These are phyloP conservation scores for Phaethornis superciliosus DNA, from an alignment of 2,113 vertebrate species.

Conservation along the genomic window DNA sequence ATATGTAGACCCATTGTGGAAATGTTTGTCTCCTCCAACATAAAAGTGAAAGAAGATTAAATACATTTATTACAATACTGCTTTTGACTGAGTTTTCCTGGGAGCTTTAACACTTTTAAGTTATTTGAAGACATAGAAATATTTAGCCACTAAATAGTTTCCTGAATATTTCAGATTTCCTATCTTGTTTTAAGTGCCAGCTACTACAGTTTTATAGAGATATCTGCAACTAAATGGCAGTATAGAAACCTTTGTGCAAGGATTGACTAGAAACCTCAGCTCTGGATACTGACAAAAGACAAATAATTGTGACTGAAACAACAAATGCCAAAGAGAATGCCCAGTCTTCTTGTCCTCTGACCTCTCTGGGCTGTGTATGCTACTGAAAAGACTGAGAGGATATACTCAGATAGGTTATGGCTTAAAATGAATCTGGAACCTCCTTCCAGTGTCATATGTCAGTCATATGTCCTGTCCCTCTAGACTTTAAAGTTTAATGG, in stretches of 20 bases:
- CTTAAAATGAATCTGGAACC: not conserved
- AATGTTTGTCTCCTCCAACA: not conserved
- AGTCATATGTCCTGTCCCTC: not conserved
- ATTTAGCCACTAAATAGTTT: not conserved
- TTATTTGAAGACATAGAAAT: not conserved
- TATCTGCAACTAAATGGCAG: not conserved
- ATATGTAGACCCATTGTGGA: not conserved
- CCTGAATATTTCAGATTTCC: not conserved
- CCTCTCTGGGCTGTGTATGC: not conserved
- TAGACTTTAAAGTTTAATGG: not conserved
- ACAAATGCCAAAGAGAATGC: not conserved
- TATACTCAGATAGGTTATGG: not conserved
- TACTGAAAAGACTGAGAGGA: not conserved
- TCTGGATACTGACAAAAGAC: not conserved
- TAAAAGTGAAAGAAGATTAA: not conserved
- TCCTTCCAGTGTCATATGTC: not conserved
- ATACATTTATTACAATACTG: not conserved
- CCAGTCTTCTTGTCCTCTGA: not conserved
- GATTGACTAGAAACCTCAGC: not conserved
- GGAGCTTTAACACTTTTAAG: not conserved
- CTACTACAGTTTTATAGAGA: not conserved
- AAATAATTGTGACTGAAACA: not conserved
- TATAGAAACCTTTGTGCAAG: not conserved
- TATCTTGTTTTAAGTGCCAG: not conserved
- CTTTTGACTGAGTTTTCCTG: not conserved